Evolutionary conservation across 2,113 vertebrate species (phyloP).

Genomic region (Mus musculus): DNA sequence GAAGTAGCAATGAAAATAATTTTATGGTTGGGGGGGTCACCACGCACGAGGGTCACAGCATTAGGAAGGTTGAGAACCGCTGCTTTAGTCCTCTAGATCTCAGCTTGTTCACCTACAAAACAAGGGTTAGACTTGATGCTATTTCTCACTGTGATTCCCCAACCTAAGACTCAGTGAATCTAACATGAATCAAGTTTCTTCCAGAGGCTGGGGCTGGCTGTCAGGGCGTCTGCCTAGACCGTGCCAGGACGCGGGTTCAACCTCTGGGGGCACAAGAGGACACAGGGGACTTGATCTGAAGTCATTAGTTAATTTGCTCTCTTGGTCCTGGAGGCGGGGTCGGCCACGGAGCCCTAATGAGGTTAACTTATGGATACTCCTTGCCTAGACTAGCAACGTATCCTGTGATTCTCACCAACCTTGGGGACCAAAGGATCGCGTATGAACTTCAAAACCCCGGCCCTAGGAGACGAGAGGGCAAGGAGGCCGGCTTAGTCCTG

Average conservation of each 20-base stretch:
- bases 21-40: neutral
- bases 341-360: neutral
- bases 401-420: neutral
- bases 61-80: neutral
- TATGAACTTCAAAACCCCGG: neutral
- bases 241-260: neutral
- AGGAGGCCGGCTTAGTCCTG: accelerated
- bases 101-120: neutral
- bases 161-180: neutral
- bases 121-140: neutral
- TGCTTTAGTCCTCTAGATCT: neutral
- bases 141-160: neutral
- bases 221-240: neutral
- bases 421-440: accelerated
- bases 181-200: neutral
- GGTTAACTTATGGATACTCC: neutral
- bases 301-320: neutral
- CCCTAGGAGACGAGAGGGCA: accelerated
- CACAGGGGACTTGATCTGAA: neutral
- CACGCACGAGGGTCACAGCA: neutral
- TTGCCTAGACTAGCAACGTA: neutral
- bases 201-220: neutral
- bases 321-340: neutral
- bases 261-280: too few relatives aligned
- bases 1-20: neutral